Evolutionary conservation across 2,113 vertebrate species (phyloP), one percentile per base, ranked within the genome.

Genomic region (Pao palembangensis): DNA sequence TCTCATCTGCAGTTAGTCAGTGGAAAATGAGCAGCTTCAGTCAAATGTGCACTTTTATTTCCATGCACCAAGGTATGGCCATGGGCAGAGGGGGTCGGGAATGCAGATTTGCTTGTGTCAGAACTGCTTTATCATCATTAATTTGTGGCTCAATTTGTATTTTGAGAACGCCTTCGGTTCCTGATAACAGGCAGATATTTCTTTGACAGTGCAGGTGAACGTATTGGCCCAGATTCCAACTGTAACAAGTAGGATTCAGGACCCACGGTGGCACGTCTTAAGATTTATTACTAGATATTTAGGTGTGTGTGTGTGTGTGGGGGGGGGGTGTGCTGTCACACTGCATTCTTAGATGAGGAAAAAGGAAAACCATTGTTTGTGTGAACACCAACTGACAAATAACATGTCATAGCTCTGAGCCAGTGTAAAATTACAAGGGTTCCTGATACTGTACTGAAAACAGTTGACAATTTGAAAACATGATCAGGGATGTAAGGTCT

Each of bases 111-210:
- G 44, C 55, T 72, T 65, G 62, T 80, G 76, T 72, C 64, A 67
- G 68, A 83, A 81, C 14, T 87, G 80, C 78, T 82, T 85, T 63
- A 83, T 85, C 78, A 85, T 85, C 60, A 71, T 58, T 69, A 53
- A 80, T 75, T 67, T 73, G 62, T 51, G 64, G 78, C 65, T 63
- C 73, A 56, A 34, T 66, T 60, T 71, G 46, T 76, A 55, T 84
- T 75, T 64, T 61, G 49, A 56, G 58, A 74, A 73, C 53, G 58
- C 61, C 71, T 60, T 74, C 41, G 55, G 59, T 55, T 69, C 59
- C 73, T 52, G 16, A 65, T 64, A 67, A 34, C 58, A 64, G 64
- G 44, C 52, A 61, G 68, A 69, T 64, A 71, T 48, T 70, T 64
- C 69, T 48, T 70, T 74, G 51, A 75, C 62, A 48, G 58, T 62